Evolutionary conservation across 2,888 invertebrate species (phyloP), one percentile per base, ranked within the genome.

Genomic region (Melanotus villosus): DNA sequence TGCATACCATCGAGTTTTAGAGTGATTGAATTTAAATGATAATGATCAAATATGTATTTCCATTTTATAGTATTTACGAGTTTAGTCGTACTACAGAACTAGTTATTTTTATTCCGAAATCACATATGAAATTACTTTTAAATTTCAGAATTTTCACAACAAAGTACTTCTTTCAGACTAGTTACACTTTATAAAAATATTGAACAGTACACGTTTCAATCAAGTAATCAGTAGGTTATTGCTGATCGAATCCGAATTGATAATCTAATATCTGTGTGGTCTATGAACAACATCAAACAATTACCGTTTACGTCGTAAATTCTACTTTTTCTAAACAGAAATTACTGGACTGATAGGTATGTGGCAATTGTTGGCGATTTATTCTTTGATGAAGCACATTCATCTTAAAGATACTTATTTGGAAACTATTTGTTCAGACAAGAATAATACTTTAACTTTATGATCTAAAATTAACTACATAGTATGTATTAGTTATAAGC

Each of bases 251-350:
- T 64, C 65, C 43, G 50, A 68, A 68, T 65, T 68, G 65, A 68
- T 68, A 59, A 59, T 65, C 56, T 56, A 57, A 63, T 57, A 41
- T 63, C 65, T 68, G 68, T 68, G 65, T 68, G 68, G 68, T 68
- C 65, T 64, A 34, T 52, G 26, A 68, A 65, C 47, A 21, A 67
- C 60, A 47, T 56, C 65, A 68, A 64, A 52, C 43, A 43, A 68
- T 68, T 65, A 50, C 38, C 50, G 54, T 32, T 56, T 57, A 38
- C 43, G 19, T 68, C 58, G 56, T 68, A 68, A 68, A 68, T 68
- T 68, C 26, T 23, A 41, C 18, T 56, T 68, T 56, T 57, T 52
- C 63, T 12, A 56, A 64, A 56, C 41, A 32, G 45, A 64, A 43
- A 43, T 64, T 54, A 45, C 56, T 56, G 45, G 41, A 32, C 62